Base-by-base conservation (phyloP, 2,113 vertebrate species). In the Coptodon rendalli region DNA sequence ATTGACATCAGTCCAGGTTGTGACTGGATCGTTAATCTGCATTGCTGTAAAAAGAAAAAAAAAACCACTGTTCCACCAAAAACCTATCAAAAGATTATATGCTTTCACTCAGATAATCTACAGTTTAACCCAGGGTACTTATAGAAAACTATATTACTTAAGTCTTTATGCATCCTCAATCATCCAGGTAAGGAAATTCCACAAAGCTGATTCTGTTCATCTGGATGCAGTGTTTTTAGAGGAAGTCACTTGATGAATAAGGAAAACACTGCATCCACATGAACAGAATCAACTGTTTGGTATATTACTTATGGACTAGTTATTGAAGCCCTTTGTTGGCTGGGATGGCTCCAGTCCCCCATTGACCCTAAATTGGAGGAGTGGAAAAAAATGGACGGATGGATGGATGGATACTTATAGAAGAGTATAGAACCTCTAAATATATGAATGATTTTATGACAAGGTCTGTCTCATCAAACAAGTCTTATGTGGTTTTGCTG, bases 1-100 rank as follows among this genome's bases (percentile, higher is more conserved):
- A 68, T 71, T 85, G 88, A 86, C 81, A 86, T 86, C 87, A 79
- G 24, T 31, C 27, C 24, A 79, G 50, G 36, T 31, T 89, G 76
- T 50, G 76, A 80, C 80, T 83, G 40, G 50, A 52, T 80, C 6
- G 3, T 83, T 84, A 61, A 79, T 81, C 61, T 56, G 43, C 57
- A 84, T 31, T 86, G 82, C 73, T 83, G 27, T 61, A 66, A 61
- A 92, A 89, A 87, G 22, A 50, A 50, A 52, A 78, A 50, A 78
- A 78, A 16, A 52, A 31, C 6, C 36, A 38, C 82, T 34, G 13
- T 43, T 76, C 52, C 40, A 68, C 57, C 81, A 78, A 66, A 81
- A 81, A 79, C 59, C 45, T 56, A 31, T 81, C 16, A 31, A 57
- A 83, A 90, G 38, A 27, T 82, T 86, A 79, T 50, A 76, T 38